Conservation (phyloP, 2,888 invertebrate species). For the Caenorhabditis drosophilae region DNA sequence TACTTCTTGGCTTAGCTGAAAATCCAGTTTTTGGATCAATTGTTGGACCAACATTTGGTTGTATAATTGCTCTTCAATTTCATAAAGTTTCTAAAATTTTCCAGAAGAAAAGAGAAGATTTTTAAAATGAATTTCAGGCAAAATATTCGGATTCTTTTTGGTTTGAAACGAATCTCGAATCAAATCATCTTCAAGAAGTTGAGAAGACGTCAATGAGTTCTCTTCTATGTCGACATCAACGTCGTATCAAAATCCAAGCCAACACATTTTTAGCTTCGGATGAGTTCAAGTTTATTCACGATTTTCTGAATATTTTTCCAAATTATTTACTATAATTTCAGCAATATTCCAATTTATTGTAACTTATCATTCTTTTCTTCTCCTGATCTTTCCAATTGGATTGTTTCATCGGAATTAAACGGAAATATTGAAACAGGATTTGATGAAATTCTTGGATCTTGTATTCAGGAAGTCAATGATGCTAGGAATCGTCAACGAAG, state of each 20-base stretch:
- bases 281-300: no score
- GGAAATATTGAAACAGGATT: constrained; percentile 4
- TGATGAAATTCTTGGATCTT: constrained; percentile 17
- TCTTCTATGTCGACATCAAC: constrained; percentile 82
- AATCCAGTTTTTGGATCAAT: constrained; percentile 61
- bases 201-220: constrained; percentile 85
- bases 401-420: neutral
- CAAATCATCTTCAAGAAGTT: constrained; percentile 80
- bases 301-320: no score
- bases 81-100: constrained; percentile 50
- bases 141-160: constrained; percentile 32
- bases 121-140: constrained; percentile 20
- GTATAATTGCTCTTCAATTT: constrained; percentile 64
- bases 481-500: neutral
- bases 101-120: constrained; percentile 56
- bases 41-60: constrained; percentile 66
- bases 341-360: constrained; percentile 28
- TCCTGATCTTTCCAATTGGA: constrained; percentile 22
- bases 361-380: constrained; percentile 12
- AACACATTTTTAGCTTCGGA: constrained; percentile 84
- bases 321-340: no score
- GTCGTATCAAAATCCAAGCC: constrained; percentile 76
- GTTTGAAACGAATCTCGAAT: constrained; percentile 10
- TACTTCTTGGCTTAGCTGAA: constrained; percentile 60
- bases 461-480: constrained; percentile 18